Conservation (phyloP, 1,140 invertebrate genomes). For the Diuraphis noxia region DNA sequence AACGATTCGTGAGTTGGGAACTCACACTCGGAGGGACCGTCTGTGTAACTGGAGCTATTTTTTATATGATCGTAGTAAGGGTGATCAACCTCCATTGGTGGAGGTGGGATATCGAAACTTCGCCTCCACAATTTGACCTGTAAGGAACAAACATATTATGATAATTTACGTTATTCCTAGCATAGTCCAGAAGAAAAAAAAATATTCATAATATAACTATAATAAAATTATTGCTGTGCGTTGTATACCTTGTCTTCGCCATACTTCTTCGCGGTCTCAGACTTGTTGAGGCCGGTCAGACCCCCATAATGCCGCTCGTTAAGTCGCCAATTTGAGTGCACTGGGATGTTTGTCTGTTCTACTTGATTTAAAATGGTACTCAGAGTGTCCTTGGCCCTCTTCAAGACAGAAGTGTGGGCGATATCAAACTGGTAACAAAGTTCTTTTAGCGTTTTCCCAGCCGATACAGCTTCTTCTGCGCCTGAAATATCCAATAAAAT, state of each 20-base stretch:
- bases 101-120: slow-evolving; percentile 90
- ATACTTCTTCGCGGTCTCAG: slow-evolving; percentile 92
- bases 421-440: slow-evolving; percentile 83
- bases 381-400: slow-evolving; percentile 85
- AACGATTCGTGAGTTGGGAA: slow-evolving; percentile 92
- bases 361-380: slow-evolving; percentile 79
- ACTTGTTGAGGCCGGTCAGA: slow-evolving; percentile 90
- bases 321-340: slow-evolving; percentile 84
- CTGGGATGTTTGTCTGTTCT: slow-evolving; percentile 77
- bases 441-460: slow-evolving; percentile 85
- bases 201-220: neutral
- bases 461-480: slow-evolving; percentile 77
- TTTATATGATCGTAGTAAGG: slow-evolving; percentile 81
- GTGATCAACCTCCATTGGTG: slow-evolving; percentile 82
- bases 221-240: no score
- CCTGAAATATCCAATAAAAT: slow-evolving; percentile 64
- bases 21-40: slow-evolving; percentile 75
- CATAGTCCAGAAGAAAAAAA: neutral
- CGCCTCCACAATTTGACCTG: slow-evolving; percentile 90
- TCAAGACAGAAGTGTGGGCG: slow-evolving; percentile 89
- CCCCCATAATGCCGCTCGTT: slow-evolving; percentile 96
- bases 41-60: slow-evolving; percentile 78
- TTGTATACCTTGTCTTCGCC: slow-evolving; percentile 78
- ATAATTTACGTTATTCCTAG: neutral
- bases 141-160: neutral